Percentiles rank a stretch among this genome's conserved stretches.
Conservation (phyloP, 2,113 vertebrate species). For the Menura novaehollandiae region DNA sequence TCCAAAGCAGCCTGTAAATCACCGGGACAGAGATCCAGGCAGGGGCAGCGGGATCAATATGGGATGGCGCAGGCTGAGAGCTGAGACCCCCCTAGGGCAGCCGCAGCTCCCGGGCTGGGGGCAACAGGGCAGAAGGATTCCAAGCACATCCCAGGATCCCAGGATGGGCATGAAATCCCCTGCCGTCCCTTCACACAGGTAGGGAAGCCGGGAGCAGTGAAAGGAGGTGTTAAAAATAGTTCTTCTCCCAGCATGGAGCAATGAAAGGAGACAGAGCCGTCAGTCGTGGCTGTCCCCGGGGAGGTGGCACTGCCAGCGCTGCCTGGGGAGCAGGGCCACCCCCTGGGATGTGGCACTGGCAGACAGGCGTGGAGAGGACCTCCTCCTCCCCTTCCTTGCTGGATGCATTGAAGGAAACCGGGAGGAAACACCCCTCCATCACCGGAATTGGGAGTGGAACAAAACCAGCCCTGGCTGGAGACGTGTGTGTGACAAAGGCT, state of each 20-base stretch:
- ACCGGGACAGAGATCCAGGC: not conserved
- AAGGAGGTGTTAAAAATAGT: not conserved
- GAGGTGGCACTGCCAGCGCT: not conserved
- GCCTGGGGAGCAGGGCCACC: not conserved
- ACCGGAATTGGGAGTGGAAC: not conserved
- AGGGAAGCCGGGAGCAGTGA: not conserved
- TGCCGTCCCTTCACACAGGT: not conserved
- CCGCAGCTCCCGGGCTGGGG: not conserved
- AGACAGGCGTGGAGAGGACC: not conserved
- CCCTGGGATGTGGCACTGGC: not conserved
- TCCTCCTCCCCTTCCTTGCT: fast-evolving
- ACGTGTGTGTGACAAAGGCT: fast-evolving
- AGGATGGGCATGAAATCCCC: no score
- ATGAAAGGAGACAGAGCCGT: not conserved
- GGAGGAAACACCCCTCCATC: not conserved
- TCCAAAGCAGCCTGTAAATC: not conserved
- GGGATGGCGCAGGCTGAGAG: not conserved
- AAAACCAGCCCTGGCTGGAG: not conserved
- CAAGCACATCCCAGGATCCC: fast-evolving
- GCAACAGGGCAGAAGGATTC: fast-evolving
- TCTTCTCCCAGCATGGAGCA: fast-evolving
- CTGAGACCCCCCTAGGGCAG: not conserved
- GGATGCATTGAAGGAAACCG: not conserved
- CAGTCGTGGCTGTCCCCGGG: not conserved
- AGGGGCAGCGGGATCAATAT: not conserved